Conservation (phyloP, 1,140 invertebrate genomes). For the Conus ventricosus region DNA sequence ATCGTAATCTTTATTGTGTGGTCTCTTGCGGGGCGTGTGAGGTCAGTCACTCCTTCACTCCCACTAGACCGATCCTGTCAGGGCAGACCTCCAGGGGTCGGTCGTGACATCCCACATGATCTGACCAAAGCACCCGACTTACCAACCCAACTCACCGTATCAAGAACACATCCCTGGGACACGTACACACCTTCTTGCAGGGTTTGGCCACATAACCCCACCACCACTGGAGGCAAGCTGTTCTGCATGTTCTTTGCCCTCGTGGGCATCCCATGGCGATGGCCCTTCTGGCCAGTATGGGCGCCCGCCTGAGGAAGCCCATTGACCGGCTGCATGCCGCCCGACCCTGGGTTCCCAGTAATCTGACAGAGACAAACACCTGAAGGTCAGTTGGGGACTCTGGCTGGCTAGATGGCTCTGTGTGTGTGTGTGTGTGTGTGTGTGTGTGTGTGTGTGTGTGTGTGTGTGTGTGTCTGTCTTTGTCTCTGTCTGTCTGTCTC, state of each 20-base stretch:
- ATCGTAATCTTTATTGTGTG: too few relatives aligned
- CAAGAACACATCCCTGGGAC: slow-evolving; percentile 51
- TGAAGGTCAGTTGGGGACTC: neutral
- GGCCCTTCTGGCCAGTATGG: slow-evolving; percentile 48
- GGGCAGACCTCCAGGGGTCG: too few relatives aligned
- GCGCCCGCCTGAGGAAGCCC: slow-evolving; percentile 47
- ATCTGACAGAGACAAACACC: slow-evolving; percentile 31
- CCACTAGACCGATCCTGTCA: too few relatives aligned
- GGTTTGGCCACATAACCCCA: slow-evolving; percentile 64
- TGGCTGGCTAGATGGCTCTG: too few relatives aligned
- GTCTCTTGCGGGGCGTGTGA: too few relatives aligned
- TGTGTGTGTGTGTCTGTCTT: too few relatives aligned
- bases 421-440: too few relatives aligned
- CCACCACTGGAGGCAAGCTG: slow-evolving; percentile 51
- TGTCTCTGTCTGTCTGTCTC: neutral
- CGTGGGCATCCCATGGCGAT: slow-evolving; percentile 57
- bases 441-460: too few relatives aligned
- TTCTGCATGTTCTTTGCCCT: slow-evolving; percentile 62
- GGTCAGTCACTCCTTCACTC: too few relatives aligned
- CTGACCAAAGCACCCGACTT: slow-evolving; percentile 44
- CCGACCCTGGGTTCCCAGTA: slow-evolving; percentile 38
- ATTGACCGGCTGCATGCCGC: slow-evolving; percentile 44
- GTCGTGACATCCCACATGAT: too few relatives aligned
- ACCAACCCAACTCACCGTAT: slow-evolving; percentile 50
- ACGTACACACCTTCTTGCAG: slow-evolving; percentile 52